Conservation (phyloP, 2,797 vertebrate genomes). For the Hoplostethus mediterraneus region DNA sequence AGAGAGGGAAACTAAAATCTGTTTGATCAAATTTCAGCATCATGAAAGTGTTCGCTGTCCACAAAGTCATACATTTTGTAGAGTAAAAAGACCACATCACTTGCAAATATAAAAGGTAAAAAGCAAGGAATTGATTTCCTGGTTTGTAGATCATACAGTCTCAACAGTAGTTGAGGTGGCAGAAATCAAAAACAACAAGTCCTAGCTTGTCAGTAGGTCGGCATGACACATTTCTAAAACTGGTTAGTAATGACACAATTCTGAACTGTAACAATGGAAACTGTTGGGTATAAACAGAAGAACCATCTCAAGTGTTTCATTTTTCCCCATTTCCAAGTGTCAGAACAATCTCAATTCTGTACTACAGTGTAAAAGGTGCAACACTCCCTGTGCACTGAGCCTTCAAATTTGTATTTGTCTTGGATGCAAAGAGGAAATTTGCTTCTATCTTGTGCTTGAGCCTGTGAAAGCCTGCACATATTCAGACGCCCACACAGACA, state of each 20-base stretch:
- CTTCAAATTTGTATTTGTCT: constrained; percentile 23
- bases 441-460: constrained; percentile 9
- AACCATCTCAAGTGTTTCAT: background rate
- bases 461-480: constrained; percentile 45
- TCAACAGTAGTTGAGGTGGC: constrained; percentile 20
- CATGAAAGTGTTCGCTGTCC: background rate
- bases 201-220: constrained; percentile 9
- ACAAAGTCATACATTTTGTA: constrained; percentile 10
- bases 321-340: background rate
- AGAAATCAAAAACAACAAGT: background rate
- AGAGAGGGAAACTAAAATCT: too few species aligned
- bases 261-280: constrained; percentile 21
- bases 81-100: background rate
- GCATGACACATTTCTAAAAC: background rate
- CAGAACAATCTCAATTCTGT: constrained; percentile 13
- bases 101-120: background rate
- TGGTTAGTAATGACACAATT: background rate
- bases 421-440: constrained; percentile 18
- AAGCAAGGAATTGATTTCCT: background rate
- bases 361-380: background rate
- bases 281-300: background rate
- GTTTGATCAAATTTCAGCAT: background rate
- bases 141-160: constrained; percentile 4
- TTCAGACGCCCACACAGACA: constrained; percentile 47
- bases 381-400: background rate